Evolutionary conservation across 2,797 vertebrate genomes (phyloP), one percentile per base, ranked within the genome.

Genomic region (Onychomys torridus): DNA sequence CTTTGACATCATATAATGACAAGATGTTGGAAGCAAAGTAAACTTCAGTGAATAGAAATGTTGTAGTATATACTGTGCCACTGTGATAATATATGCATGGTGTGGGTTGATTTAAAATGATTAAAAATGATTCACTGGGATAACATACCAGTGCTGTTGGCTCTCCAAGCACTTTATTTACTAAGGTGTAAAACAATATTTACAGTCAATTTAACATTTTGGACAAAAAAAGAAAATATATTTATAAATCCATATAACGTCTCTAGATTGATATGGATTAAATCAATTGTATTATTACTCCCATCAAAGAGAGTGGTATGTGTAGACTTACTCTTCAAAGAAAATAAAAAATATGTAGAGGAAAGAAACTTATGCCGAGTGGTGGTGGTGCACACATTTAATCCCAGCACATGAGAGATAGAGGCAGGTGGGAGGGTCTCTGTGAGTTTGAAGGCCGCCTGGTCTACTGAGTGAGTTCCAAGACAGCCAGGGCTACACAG

Each of bases 1-100:
- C 83, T 37, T 43, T 87, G 63, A 57, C 5, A 89, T 86, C 8
- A n/a, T 91, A 94, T 91, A 73, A 10, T 94, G 71, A 82, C 32
- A 85, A 73, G 79, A 65, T 3, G 1, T 89, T 93, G 37, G 43
- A 55, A 75, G 73, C 57, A 81, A 88, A 21, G 49, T 95, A 89
- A 76, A 61, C 90, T 29, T 61, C 57, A 85, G 43, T 91, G 37
- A 95, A 2, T 17, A 79, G 14, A 25, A 85, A 2, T 1, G 61
- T 37, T 40, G 73, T 29, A 16, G 11, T n/a, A 3, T n/a, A 14
- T 43, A 61, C 17, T 55, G 0, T 73, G 79, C 61, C 88, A 13
- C 76, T 91, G 63, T 29, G 59, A 52, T 16, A 71, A 27, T 73
- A 65, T 65, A 65, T 34, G 13, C 59, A 59, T 14, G 37, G 21